A percentile compares a stretch with the other conserved stretches of the same genome.
Conservation (phyloP, 2,113 vertebrate species). For the Atrichornis clamosus region DNA sequence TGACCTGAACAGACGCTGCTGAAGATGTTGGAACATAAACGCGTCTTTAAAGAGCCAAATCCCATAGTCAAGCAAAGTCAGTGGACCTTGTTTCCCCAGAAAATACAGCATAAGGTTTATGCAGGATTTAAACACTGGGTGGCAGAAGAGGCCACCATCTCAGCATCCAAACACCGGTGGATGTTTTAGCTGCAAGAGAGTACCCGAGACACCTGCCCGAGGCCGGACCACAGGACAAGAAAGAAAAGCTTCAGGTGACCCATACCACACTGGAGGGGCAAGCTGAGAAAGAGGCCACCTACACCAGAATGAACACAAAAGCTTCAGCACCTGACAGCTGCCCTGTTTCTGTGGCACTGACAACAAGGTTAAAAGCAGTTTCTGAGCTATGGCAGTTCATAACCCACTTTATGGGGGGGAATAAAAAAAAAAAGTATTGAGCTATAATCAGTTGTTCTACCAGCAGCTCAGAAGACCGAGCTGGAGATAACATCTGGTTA, state of each 20-base stretch:
- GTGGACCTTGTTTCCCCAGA: too few relatives aligned
- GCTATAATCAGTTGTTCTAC: neutral
- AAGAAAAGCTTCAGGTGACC: neutral
- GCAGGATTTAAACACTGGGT: neutral
- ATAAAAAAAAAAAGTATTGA: neutral
- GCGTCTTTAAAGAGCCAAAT: neutral
- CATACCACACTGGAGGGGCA: neutral
- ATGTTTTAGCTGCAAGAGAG: neutral
- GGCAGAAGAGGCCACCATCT: neutral
- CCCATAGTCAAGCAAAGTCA: neutral
- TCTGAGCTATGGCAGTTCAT: neutral
- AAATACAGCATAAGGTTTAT: neutral
- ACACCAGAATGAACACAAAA: neutral
- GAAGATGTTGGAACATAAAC: neutral
- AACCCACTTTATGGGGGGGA: neutral
- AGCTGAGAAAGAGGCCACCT: neutral
- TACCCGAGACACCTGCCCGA: accelerated
- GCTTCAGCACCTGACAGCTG: neutral
- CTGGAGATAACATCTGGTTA: neutral
- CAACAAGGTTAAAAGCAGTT: neutral
- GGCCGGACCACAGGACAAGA: neutral
- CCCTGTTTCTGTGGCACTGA: neutral
- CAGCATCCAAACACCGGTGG: neutral
- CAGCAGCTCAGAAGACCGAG: neutral
- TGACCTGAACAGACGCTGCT: neutral